These are phyloP conservation scores for Carassius gibelio DNA, from an alignment of 2,113 vertebrate species.

Conservation along the genomic window DNA sequence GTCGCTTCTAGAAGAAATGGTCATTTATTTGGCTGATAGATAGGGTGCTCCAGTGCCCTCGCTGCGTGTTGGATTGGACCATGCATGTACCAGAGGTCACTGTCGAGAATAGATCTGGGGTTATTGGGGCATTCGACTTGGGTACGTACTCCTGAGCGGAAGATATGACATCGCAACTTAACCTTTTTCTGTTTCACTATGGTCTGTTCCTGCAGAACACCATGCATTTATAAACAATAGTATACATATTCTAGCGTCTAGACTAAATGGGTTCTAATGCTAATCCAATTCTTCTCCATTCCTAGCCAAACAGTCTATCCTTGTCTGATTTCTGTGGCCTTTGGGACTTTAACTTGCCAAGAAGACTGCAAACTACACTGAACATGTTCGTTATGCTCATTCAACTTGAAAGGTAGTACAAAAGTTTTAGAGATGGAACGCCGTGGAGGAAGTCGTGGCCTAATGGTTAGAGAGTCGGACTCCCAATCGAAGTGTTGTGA, in stretches of 20 bases:
- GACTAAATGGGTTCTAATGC: not conserved
- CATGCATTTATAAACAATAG: not conserved
- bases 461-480: too few species aligned
- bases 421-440: not conserved
- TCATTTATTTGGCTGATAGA: constrained; percentile 74
- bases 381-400: not conserved
- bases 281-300: not conserved
- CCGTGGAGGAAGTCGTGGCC: too few species aligned
- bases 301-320: not conserved
- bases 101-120: constrained; percentile 59
- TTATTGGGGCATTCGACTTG: constrained; percentile 62
- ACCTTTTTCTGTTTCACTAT: not conserved
- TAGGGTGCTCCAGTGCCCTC: constrained; percentile 65
- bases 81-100: constrained; percentile 66
- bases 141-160: not conserved
- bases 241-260: not conserved
- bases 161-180: constrained; percentile 15
- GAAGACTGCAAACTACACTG: not conserved
- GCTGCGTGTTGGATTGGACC: constrained; percentile 39
- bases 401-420: not conserved
- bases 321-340: not conserved
- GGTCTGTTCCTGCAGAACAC: not conserved
- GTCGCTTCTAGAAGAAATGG: constrained; percentile 51
- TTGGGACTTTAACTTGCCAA: constrained; percentile 1
- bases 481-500: too few species aligned